These are phyloP conservation scores for Hipposideros larvatus DNA, from an alignment of 2,797 vertebrate genomes.

Conservation along the genomic window DNA sequence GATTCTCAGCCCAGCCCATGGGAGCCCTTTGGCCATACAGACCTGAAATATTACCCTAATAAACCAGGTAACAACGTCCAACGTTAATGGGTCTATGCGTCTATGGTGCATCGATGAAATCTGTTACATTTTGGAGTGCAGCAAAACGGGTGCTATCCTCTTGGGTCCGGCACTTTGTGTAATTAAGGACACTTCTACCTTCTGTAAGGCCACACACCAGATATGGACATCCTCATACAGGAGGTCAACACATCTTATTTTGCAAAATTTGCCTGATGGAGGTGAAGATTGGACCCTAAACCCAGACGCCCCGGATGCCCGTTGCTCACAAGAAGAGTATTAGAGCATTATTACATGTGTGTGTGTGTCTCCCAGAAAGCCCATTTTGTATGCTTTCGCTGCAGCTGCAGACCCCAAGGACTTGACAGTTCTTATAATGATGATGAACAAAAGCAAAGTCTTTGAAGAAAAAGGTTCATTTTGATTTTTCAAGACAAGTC, in stretches of 20 bases:
- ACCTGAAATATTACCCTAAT: not conserved
- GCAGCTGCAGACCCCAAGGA: constrained; percentile 40
- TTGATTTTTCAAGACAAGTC: constrained; percentile 73
- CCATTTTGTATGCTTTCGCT: not conserved
- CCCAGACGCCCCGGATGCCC: not conserved
- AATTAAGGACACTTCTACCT: not conserved
- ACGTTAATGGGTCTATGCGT: not conserved
- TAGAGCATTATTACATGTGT: not conserved
- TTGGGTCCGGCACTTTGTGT: not conserved
- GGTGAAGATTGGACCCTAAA: not conserved
- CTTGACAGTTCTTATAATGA: constrained; percentile 61
- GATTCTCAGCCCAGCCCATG: not conserved
- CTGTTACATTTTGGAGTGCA: not conserved
- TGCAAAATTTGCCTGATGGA: not conserved
- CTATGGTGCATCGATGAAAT: not conserved
- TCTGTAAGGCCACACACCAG: not conserved
- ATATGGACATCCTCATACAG: not conserved
- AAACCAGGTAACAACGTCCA: too few species aligned
- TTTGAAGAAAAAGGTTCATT: constrained; percentile 74
- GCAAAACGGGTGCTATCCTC: not conserved
- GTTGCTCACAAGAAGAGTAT: not conserved
- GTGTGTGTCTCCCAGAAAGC: not conserved
- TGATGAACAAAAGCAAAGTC: constrained; percentile 63
- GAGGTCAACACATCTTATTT: not conserved
- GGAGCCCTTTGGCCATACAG: not conserved